Percentiles rank a stretch among this genome's conserved stretches.
Evolutionary conservation across 2,888 invertebrate species (phyloP).

Genomic region (Noctua pronuba): DNA sequence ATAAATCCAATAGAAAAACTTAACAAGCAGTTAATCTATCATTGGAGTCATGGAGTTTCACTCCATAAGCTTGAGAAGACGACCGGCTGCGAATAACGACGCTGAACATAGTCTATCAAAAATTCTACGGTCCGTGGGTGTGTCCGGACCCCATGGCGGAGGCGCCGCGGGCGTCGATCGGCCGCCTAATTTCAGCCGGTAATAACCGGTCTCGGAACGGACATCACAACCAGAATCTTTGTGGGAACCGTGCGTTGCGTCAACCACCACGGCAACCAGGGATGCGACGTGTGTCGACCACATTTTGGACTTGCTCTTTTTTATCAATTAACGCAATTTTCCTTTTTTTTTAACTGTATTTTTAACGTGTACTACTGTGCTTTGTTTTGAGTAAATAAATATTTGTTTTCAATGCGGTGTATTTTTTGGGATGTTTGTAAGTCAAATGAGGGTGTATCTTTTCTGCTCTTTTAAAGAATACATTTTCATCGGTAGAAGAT

Average conservation of each 20-base stretch:
- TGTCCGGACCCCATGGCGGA: slow-evolving; percentile 38
- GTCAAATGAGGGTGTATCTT: not conserved
- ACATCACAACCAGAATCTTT: slow-evolving; percentile 85
- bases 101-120: not conserved
- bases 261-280: slow-evolving; percentile 69
- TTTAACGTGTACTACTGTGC: too few species aligned
- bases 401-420: too few species aligned
- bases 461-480: not conserved
- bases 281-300: slow-evolving; percentile 59
- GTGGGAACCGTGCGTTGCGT: slow-evolving; percentile 83
- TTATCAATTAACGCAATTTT: not conserved
- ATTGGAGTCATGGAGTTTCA: not conserved
- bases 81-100: not conserved
- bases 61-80: not conserved
- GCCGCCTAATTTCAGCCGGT: slow-evolving; percentile 83
- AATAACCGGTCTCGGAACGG: slow-evolving; percentile 81
- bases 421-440: too few species aligned
- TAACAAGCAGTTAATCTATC: not conserved
- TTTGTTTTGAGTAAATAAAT: too few species aligned
- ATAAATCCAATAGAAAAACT: too few species aligned
- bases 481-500: not conserved
- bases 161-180: slow-evolving; percentile 77
- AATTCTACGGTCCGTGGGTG: slow-evolving; percentile 22
- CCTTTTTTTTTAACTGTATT: too few species aligned
- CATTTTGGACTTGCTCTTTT: not conserved